Base-by-base conservation (phyloP, 2,797 vertebrate species). In the Glossophaga mutica region DNA sequence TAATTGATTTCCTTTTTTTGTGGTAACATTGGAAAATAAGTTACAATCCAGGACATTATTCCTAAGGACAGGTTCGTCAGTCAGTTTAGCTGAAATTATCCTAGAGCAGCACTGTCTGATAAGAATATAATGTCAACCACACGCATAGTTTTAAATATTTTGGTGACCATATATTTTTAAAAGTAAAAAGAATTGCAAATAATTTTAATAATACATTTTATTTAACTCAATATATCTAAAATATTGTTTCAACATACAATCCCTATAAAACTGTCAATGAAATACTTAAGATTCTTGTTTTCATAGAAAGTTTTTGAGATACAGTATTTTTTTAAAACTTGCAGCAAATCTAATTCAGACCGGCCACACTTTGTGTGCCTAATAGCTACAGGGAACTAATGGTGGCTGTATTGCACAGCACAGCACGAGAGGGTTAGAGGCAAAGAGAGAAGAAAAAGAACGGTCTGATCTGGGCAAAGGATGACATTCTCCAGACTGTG, bases 171-270 rank as follows among this genome's bases (percentile, higher is more conserved):
- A 34, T 73, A 57, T 90, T 59, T 14, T 14, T 42, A 83, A 83
- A 74, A 46, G 6, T 29, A 32, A 62, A 81, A 94, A 70, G 21
- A 74, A 39, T 29, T 62, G 32, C 83, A 94, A 74, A 76, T 88
- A 92, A 86, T 65, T 78, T 81, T 52, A 79, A 46, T 55, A 92
- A 62, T 86, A 89, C 11, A 55, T 94, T 96, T 77, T 32, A 78
- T 34, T 88, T 73, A 95, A 26, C 37, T 55, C 16, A 16, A 12
- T 59, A 24, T 87, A 77, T 55, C 9, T 3, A 74, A 90, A 87
- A 50, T 82, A 92, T 74, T 88, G 12, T 26, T 95, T 85, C 19
- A 78, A 79, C 4, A 44, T n/a, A 9, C 55, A 55, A 65, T 77
- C 34, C 67, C 12, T 50, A 65, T 46, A 46, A 65, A 39, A 50